Conservation (phyloP, 2,888 invertebrate genomes). For the Drosophila meridionalis region DNA sequence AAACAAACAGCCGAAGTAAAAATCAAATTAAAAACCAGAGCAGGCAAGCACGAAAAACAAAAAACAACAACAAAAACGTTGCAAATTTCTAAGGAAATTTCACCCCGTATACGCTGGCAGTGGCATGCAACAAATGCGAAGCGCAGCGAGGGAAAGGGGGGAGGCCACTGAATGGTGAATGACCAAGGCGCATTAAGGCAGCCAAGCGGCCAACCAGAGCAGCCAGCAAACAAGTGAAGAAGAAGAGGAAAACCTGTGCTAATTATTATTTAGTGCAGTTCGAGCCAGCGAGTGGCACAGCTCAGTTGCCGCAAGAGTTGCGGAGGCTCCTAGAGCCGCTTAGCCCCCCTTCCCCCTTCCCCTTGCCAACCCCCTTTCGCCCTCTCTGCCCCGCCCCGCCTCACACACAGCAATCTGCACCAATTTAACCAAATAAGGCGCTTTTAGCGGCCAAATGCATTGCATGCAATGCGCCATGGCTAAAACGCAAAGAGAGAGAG, state of each 20-base stretch:
- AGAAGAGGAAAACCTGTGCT: conserved; percentile 77
- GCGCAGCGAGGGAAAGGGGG: neutral
- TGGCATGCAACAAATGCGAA: conserved; percentile 67
- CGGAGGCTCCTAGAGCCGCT: conserved; percentile 8
- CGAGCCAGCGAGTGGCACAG: conserved; percentile 34
- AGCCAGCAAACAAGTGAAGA: conserved; percentile 45
- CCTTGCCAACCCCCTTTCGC: no score
- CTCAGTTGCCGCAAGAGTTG: conserved; percentile 36
- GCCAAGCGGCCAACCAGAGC: conserved; percentile 68
- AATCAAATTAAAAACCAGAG: conserved; percentile 82
- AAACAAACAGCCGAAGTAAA: conserved; percentile 60
- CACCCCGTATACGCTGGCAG: conserved; percentile 75
- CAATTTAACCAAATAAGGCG: conserved; percentile 83
- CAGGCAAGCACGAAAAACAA: conserved; percentile 80
- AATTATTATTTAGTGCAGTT: conserved; percentile 82
- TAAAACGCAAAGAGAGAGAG: conserved; percentile 41
- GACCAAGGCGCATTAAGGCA: conserved; percentile 81
- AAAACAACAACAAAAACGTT: neutral
- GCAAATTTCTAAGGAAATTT: conserved; percentile 81
- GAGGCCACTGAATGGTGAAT: conserved; percentile 53
- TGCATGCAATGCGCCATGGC: conserved; percentile 74
- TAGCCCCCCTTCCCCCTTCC: no score
- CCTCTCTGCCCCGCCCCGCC: conserved; percentile 2
- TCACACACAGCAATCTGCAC: conserved; percentile 74
- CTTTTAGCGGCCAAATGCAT: conserved; percentile 81